Percentiles rank a stretch among this genome's conserved stretches.
phyloP scores from a whole-genome alignment of 2,888 invertebrate genomes.

The Leucania comma region DNA sequence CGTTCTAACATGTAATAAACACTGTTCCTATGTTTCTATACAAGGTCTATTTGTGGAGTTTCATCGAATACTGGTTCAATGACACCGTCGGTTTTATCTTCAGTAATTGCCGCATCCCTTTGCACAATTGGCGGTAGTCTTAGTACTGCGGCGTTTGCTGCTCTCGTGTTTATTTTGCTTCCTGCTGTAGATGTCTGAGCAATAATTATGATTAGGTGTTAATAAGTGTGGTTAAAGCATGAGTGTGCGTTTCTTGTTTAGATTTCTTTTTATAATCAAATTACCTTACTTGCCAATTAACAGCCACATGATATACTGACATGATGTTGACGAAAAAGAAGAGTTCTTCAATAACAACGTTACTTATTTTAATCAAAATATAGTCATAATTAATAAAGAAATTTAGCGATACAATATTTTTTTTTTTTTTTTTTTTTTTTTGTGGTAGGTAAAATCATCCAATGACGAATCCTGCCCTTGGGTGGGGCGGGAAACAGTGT shows the following conservation, averaged over 20 bases:
- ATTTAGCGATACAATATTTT: too few relatives aligned
- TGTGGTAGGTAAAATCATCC: too few relatives aligned
- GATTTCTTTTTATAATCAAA: constrained; percentile 8
- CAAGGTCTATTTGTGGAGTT: constrained; percentile 66
- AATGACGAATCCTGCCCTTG: too few relatives aligned
- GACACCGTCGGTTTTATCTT: constrained; percentile 74
- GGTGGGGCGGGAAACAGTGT: too few relatives aligned
- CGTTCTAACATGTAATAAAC: constrained; percentile 67
- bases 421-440: too few relatives aligned
- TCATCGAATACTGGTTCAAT: constrained; percentile 72
- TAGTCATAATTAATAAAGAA: constrained; percentile 3
- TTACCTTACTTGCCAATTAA: background rate
- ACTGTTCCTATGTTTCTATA: constrained; percentile 66
- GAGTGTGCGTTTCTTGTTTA: background rate
- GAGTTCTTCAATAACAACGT: background rate
- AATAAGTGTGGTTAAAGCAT: constrained; percentile 11
- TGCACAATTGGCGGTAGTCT: constrained; percentile 65
- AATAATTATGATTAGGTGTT: constrained; percentile 32
- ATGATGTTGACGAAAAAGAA: background rate
- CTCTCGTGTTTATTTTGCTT: constrained; percentile 42
- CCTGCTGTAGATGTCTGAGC: constrained; percentile 31
- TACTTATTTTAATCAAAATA: background rate
- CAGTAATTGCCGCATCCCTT: constrained; percentile 70
- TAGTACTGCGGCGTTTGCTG: constrained; percentile 34
- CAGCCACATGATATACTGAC: background rate